Base-by-base conservation (phyloP, 2,113 vertebrate genomes). In the Synchiropus splendidus region DNA sequence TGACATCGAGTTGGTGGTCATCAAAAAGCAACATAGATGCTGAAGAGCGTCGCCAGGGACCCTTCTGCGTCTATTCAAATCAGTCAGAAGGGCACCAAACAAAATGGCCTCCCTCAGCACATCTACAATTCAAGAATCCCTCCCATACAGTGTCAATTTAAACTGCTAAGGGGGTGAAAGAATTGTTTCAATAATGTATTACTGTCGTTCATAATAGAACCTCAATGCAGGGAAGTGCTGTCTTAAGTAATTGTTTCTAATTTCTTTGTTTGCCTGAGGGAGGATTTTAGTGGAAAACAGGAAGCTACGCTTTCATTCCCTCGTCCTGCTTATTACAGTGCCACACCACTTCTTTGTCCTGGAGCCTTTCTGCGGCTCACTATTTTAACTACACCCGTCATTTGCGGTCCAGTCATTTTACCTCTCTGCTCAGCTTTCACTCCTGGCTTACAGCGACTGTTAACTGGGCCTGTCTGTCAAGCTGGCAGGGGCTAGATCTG, bases 371-470 rank as follows among this genome's bases (percentile, higher is more conserved):
- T 78, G 61, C 56, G 49, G 66, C 66, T 72, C 72, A 80, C 80
- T 75, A 79, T 84, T 85, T 79, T 85, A 83, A 85, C 81, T 81
- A 80, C 80, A 84, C 83, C 83, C 84, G 82, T 85, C 81, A 85
- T 85, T 82, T 83, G 77, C 67, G 75, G 70, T 80, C 81, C 81
- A 81, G 77, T 82, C 83, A 82, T 79, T 77, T 77, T 76, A 79
- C 77, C 75, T 72, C 66, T 65, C 54, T 55, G 65, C 78, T 70
- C 50, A 45, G 62, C 65, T 72, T 75, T 77, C 77, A 75, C 56
- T 62, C 61, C 54, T 61, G 33, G 67, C 78, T 83, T 70, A 74
- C 68, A 81, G 75, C 59, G 77, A 75, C 77, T 60, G 74, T 77
- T 82, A 83, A 83, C 79, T 70, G 71, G 80, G 78, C 69, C 79